Evolutionary conservation across 2,888 invertebrate genomes (phyloP), one percentile per base, ranked within the genome.

Genomic region (Limenitis camilla): DNA sequence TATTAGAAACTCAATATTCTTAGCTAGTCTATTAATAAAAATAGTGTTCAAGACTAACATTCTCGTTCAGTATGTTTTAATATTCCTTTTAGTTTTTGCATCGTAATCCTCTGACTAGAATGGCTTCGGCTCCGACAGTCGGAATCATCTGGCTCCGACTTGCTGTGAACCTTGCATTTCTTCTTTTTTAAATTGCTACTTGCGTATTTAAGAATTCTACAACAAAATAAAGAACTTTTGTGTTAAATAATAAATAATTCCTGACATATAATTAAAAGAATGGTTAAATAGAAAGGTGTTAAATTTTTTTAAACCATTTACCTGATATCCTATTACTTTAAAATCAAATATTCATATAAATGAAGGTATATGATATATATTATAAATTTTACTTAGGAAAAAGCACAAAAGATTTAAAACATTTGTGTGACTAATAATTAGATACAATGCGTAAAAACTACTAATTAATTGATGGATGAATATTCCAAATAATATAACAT

Each of bases 161-260:
- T 69, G 53, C 69, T 72, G 61, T 73, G 74, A 1, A 70, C 58
- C 36, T 69, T 71, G 54, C 74, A 74, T 62, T 78, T 79, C 63
- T 79, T 80, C 61, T 78, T 81, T 58, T 71, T 79, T 0, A 69
- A 64, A 8, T 68, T 74, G 0, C 72, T 72, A 3, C 58, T 68
- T 0, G 71, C 65, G 54, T 68, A 74, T 54, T 79, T 80, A 2
- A 78, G 64, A 19, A 81, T 77, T 2, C 80, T 81, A 52, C 5
- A 36, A 19, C n/a, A 42, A 19, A 9, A 10, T 36, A 36, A 10
- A 9, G 19, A 19, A 19, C 19, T 19, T 19, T 19, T 19, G 9
- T 35, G 3, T 3, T 7, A 33, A n/a, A 35, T n/a, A 35, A n/a
- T 35, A 4, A 35, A 4, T n/a, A n/a, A 6, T 35, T 35, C n/a